Evolutionary conservation across 2,797 vertebrate species (phyloP).

Genomic region (Aeoliscus strigatus): DNA sequence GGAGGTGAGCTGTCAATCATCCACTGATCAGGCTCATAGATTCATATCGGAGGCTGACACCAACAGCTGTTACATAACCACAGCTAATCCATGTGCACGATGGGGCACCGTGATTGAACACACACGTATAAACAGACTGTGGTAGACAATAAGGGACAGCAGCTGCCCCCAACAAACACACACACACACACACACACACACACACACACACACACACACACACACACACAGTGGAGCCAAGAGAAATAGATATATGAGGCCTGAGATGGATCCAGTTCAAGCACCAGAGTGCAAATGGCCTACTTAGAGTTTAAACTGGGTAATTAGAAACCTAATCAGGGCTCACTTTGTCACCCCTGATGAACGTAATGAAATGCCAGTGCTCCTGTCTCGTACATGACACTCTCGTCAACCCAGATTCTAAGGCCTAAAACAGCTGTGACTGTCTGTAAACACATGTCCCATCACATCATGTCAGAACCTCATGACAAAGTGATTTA

Average conservation of each 20-base stretch:
- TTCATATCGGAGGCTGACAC: slow-evolving; percentile 54
- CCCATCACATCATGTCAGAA: no score
- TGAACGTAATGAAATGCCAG: slow-evolving; percentile 68
- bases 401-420: slow-evolving; percentile 17
- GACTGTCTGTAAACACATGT: slow-evolving; percentile 19
- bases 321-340: slow-evolving; percentile 79
- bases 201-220: not conserved
- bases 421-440: slow-evolving; percentile 66
- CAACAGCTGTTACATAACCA: slow-evolving; percentile 70
- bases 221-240: slow-evolving; percentile 37
- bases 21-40: slow-evolving; percentile 53
- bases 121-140: slow-evolving; percentile 23
- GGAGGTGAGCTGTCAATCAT: slow-evolving; percentile 65
- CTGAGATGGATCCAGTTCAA: slow-evolving; percentile 61
- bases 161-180: slow-evolving; percentile 37
- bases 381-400: slow-evolving; percentile 39
- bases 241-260: slow-evolving; percentile 43
- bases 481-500: no score
- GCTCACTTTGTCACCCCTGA: slow-evolving; percentile 62
- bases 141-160: slow-evolving; percentile 35
- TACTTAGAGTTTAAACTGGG: slow-evolving; percentile 79
- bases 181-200: no score
- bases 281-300: slow-evolving; percentile 76
- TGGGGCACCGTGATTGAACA: slow-evolving; percentile 21
- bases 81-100: slow-evolving; percentile 60